These are phyloP conservation scores for Phocoena sinus DNA, from an alignment of 2,113 vertebrate genomes.

Conservation along the genomic window DNA sequence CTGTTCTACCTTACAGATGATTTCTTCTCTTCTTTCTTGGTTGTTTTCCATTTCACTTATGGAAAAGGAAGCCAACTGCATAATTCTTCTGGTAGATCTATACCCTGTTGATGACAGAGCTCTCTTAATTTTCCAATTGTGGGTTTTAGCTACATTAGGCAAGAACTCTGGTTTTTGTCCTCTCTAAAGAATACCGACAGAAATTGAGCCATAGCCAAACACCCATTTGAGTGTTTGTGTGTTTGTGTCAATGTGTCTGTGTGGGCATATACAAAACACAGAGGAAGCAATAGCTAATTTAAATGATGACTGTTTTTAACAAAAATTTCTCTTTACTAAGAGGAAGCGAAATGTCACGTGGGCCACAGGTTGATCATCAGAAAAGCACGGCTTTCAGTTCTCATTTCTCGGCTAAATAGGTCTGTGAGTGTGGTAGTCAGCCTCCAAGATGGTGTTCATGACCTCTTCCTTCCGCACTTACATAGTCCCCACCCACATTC, in stretches of 20 bases:
- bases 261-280: background rate
- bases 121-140: background rate
- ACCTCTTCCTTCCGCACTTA: background rate
- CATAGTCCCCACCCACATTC: background rate
- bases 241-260: background rate
- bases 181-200: background rate
- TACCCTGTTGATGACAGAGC: background rate
- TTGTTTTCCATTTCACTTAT: conserved; percentile 22
- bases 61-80: background rate
- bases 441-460: background rate
- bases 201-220: background rate
- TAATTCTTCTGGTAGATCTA: background rate
- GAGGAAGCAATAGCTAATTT: background rate
- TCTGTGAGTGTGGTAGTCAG: background rate
- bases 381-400: background rate
- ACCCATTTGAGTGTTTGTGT: background rate
- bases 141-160: background rate
- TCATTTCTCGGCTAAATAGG: background rate
- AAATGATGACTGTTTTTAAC: background rate
- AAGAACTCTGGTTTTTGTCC: background rate
- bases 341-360: background rate
- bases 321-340: background rate
- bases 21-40: conserved; percentile 31
- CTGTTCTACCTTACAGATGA: background rate
- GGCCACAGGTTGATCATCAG: background rate